Percentiles rank a stretch among this genome's conserved stretches.
Conservation (phyloP, 2,113 vertebrate species). For the Leptobrachium ailaonicum region DNA sequence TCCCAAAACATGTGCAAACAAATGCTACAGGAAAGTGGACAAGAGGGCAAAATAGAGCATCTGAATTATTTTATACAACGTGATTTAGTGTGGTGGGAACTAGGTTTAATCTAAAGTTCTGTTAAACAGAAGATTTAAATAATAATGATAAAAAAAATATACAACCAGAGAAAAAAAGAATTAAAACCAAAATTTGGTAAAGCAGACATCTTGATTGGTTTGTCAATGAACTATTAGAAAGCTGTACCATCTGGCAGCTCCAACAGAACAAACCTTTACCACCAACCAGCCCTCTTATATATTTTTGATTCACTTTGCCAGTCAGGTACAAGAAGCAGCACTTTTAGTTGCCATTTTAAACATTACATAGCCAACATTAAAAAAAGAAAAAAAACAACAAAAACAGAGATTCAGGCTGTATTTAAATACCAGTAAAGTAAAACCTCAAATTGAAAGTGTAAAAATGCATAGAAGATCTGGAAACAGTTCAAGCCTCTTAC, state of each 20-base stretch:
- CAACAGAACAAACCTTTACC: no score
- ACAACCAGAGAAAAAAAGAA: not conserved
- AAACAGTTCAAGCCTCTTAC: not conserved
- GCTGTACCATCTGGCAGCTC: no score
- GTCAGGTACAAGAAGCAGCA: not conserved
- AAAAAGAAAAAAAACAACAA: not conserved
- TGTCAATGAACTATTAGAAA: not conserved
- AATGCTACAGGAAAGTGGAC: not conserved
- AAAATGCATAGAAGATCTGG: constrained; percentile 34
- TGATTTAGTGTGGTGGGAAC: not conserved
- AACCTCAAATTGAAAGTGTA: constrained; percentile 11
- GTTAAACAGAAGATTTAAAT: not conserved
- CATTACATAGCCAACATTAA: not conserved
- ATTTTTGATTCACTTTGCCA: no score
- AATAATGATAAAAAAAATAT: not conserved
- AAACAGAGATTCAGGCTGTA: not conserved
- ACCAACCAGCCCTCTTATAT: no score
- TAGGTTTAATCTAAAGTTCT: not conserved
- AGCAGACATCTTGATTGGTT: not conserved
- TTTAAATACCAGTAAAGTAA: not conserved
- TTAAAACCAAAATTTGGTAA: not conserved
- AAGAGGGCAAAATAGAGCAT: not conserved
- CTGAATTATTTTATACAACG: not conserved
- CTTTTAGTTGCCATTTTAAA: not conserved
- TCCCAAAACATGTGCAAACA: constrained; percentile 1